Percentiles rank a stretch among this genome's conserved stretches.
Evolutionary conservation across 2,797 vertebrate genomes (phyloP).

Genomic region (Coranthus polyacanthus): DNA sequence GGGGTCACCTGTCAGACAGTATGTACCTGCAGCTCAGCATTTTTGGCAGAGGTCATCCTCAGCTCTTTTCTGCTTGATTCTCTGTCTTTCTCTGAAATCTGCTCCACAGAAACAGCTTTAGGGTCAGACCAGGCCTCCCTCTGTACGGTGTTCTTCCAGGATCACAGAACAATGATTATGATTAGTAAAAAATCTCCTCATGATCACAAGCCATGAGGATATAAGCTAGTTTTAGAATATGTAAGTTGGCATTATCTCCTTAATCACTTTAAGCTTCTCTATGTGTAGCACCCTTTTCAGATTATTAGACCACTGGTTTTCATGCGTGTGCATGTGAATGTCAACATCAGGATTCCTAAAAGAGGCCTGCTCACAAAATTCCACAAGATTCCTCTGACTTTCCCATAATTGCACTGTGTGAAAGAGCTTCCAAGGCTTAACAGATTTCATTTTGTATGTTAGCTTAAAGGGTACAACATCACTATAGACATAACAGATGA

Average conservation of each 20-base stretch:
- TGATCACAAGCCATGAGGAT: slow-evolving; percentile 56
- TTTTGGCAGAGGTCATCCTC: slow-evolving; percentile 53
- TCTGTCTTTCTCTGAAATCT: slow-evolving; percentile 32
- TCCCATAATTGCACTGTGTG: neutral
- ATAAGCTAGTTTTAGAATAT: slow-evolving; percentile 33
- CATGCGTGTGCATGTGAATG: neutral
- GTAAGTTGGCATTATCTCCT: slow-evolving; percentile 36
- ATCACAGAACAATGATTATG: slow-evolving; percentile 43
- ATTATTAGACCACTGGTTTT: slow-evolving; percentile 4
- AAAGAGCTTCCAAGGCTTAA: neutral
- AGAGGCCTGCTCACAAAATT: neutral
- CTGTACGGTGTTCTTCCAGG: slow-evolving; percentile 54
- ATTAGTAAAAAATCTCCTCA: slow-evolving; percentile 47
- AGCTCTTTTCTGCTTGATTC: slow-evolving; percentile 36
- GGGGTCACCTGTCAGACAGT: slow-evolving; percentile 56
- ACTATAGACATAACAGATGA: neutral
- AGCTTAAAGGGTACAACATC: neutral
- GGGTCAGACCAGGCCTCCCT: slow-evolving; percentile 40
- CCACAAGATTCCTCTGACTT: neutral
- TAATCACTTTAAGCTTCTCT: slow-evolving; percentile 46
- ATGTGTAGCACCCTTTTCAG: slow-evolving; percentile 17
- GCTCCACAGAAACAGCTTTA: slow-evolving; percentile 23
- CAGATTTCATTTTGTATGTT: neutral
- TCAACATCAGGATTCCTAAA: neutral
- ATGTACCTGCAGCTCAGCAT: slow-evolving; percentile 78